Evolutionary conservation across 2,797 vertebrate genomes (phyloP).

Genomic region (Peromyscus aztecus): DNA sequence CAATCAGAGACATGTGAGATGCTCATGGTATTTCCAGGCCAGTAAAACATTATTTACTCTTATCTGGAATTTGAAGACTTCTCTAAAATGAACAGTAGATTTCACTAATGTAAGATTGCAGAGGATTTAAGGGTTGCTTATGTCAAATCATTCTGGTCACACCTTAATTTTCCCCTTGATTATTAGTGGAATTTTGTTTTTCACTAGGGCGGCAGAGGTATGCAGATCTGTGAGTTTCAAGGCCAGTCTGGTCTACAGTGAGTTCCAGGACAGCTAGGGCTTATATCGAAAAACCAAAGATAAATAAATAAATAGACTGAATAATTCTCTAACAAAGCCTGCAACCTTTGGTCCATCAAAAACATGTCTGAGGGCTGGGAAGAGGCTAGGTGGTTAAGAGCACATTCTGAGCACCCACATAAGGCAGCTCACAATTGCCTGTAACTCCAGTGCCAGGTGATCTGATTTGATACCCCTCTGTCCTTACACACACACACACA

Average conservation of each 20-base stretch:
- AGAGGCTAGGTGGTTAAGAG: background rate
- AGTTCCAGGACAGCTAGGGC: background rate
- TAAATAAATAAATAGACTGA: slow-evolving; percentile 21
- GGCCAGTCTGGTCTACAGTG: background rate
- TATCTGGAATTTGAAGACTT: slow-evolving; percentile 19
- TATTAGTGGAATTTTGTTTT: background rate
- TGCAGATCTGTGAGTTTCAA: background rate
- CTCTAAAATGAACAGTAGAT: background rate
- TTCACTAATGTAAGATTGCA: background rate
- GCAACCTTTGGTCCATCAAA: slow-evolving; percentile 65
- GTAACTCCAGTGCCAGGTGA: background rate
- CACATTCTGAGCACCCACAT: background rate
- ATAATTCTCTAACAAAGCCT: slow-evolving; percentile 66
- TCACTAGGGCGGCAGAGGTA: background rate
- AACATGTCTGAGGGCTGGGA: background rate
- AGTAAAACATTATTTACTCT: slow-evolving; percentile 40
- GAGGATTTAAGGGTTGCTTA: slow-evolving; percentile 28
- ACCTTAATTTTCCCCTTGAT: slow-evolving; percentile 53
- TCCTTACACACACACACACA: background rate
- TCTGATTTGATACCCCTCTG: background rate
- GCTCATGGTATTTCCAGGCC: background rate
- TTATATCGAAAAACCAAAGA: background rate
- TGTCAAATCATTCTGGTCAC: slow-evolving; percentile 57
- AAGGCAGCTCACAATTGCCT: background rate
- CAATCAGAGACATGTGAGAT: background rate